Evolutionary conservation across 2,113 vertebrate genomes (phyloP), one percentile per base, ranked within the genome.

Genomic region (Boulengeromyrus knoepffleri): DNA sequence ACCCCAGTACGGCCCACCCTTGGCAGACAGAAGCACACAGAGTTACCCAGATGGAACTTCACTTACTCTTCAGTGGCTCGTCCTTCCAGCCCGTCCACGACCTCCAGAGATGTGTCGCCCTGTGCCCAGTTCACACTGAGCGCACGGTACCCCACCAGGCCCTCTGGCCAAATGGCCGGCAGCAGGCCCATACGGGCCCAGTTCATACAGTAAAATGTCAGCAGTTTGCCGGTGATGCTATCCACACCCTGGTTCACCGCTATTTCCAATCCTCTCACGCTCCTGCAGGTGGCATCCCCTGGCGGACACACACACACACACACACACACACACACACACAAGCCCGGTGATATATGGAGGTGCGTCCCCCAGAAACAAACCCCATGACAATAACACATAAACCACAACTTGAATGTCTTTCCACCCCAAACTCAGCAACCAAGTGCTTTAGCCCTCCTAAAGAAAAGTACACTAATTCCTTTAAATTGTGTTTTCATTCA

Each of bases 101-200:
- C 94, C 90, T 99, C 98, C 91, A 98, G 36, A 0, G 96, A 96
- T 56, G 91, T 5, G 90, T 99, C 98, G 46, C 97, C 96, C 84
- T 97, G 94, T 0, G 96, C 96, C 98, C 99, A 99, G 90, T 99
- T 99, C 92, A 99, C 87, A 90, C 96, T 95, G 31, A 96, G 92
- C 0, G 92, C 94, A 13, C 91, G 90, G 27, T 92, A 94, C 9
- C 89, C 90, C 85, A 89, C 0, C 8, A 92, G 92, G 13, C 15
- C 45, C 5, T 95, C 94, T 49, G 92, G 36, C 19, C 94, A 90
- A 0, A 95, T 95, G 88, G 95, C 92, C 0, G 96, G 93, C 49
- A 97, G 97, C 92, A 98, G 93, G 91, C 94, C 96, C 91, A 96
- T 95, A 1, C 95, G 96, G 19, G 97, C 97, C 91, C 94, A 97